Base-by-base conservation (phyloP, 1,140 invertebrate species). In the Trichonephila inaurata region DNA sequence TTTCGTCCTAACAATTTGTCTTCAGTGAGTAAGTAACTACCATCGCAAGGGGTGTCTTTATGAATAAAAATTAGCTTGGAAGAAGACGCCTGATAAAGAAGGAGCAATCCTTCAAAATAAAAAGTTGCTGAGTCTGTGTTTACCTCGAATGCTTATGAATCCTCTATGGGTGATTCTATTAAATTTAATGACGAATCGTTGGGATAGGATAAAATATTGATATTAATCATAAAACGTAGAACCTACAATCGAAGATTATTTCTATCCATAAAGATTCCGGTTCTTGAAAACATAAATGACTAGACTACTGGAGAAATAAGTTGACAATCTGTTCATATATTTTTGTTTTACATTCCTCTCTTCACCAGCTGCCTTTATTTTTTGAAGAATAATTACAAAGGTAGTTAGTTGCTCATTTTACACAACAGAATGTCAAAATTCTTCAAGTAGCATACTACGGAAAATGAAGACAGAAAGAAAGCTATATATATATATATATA, bases 21-120 rank as follows among this genome's bases (percentile, higher is more conserved):
- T 92, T 92, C 24, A 51, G 81, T 61, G 40, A 92, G 89, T 82
- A 85, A 81, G 89, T 91, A 91, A 51, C 58, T 28, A 72, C 19
- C 64, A 18, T 85, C 61, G 24, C 40, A 62, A 66, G 91, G 64
- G 82, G 91, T 61, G 28, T 64, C 62, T 87, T 87, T 92, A 92
- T 92, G 91, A 92, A 92, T 92, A 92, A 92, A 92, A 92, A 92
- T 92, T 92, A 92, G 91, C 62, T 87, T 72, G 44, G 64, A n/a
- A 40, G 72, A 85, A 51, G 58, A n/a, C 81, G 60, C 60, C 61
- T 66, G 62, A 92, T 86, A 92, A 92, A 87, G 40, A 40, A 83
- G n/a, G 33, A 87, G 66, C 83, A 33, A 92, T 92, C 91, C 40
- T 85, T 92, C 91, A 92, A 87, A 72, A 87, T n/a, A 81, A 91